Percentiles rank a stretch among this genome's conserved stretches.
These are phyloP conservation scores for Rhinogobius similis DNA, from an alignment of 2,113 vertebrate genomes.

Conservation along the genomic window DNA sequence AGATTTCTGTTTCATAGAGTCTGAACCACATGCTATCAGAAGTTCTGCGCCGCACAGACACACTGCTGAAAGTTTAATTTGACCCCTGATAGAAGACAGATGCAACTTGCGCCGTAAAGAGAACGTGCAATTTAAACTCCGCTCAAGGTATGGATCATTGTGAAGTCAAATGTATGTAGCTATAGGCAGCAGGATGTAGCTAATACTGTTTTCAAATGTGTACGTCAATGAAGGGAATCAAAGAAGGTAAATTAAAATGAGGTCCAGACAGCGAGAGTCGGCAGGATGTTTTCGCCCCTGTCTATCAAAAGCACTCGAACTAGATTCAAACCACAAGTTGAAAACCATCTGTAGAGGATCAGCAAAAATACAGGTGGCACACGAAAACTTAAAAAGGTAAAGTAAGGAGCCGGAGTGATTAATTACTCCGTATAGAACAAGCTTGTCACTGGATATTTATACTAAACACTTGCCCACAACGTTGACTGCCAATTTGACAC, in stretches of 20 bases:
- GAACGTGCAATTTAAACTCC: conserved; percentile 6
- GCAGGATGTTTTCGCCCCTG: conserved; percentile 33
- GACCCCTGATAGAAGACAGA: conserved; percentile 39
- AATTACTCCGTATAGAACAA: conserved; percentile 9
- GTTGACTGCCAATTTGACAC: too few species aligned
- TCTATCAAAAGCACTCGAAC: conserved; percentile 28
- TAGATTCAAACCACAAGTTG: conserved; percentile 26
- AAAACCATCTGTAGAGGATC: conserved; percentile 37
- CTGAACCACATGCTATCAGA: conserved; percentile 34
- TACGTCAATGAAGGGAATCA: conserved; percentile 18
- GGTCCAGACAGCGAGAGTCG: conserved; percentile 28
- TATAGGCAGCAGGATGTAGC: conserved; percentile 5
- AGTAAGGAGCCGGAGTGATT: conserved; percentile 20
- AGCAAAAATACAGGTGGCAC: conserved; percentile 38
- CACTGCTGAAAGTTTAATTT: conserved; percentile 49
- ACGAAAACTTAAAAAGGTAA: conserved; percentile 26
- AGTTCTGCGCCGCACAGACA: conserved; percentile 12
- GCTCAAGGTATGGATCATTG: conserved; percentile 2
- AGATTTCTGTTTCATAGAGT: conserved; percentile 35
- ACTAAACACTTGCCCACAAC: too few species aligned
- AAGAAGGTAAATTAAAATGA: conserved; percentile 46
- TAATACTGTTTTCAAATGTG: not conserved
- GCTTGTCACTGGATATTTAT: not conserved
- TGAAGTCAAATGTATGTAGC: conserved; percentile 2
- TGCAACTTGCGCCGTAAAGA: conserved; percentile 19